Evolutionary conservation across 2,888 invertebrate genomes (phyloP).

Genomic region (Girardia tigrina): DNA sequence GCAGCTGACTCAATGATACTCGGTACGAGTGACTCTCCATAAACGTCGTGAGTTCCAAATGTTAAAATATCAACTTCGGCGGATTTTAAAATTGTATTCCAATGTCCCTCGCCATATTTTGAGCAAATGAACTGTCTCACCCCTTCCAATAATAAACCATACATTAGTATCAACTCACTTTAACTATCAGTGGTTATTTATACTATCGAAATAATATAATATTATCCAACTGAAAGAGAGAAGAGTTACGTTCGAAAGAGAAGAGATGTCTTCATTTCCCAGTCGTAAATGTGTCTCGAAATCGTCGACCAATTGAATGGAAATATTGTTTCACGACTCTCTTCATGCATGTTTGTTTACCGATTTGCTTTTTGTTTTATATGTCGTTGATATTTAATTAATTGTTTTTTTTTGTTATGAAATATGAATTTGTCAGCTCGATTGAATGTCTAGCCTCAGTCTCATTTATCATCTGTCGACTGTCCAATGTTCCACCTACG

Average conservation of each 20-base stretch:
- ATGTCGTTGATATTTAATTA: no score
- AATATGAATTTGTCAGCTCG: no score
- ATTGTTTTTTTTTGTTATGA: no score
- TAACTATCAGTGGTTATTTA: neutral
- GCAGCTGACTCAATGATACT: slow-evolving; percentile 57
- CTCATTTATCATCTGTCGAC: no score
- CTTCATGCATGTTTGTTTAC: no score
- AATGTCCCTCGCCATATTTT: slow-evolving; percentile 81
- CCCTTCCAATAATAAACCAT: slow-evolving; percentile 82
- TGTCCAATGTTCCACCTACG: no score
- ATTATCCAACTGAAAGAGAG: neutral
- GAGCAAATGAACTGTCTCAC: slow-evolving; percentile 77
- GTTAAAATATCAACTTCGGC: slow-evolving; percentile 74
- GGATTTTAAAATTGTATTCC: slow-evolving; percentile 74
- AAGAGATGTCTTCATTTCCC: neutral
- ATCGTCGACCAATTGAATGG: slow-evolving; percentile 19
- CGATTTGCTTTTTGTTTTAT: no score
- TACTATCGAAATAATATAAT: neutral
- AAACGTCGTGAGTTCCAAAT: slow-evolving; percentile 66
- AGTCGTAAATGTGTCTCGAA: neutral
- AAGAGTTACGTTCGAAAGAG: neutral
- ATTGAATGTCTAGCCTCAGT: no score
- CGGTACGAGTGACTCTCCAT: slow-evolving; percentile 74
- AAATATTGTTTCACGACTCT: no score
- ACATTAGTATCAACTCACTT: slow-evolving; percentile 58